These are phyloP conservation scores for Temnothorax rugatulus DNA, from an alignment of 2,888 invertebrate species.

Conservation along the genomic window DNA sequence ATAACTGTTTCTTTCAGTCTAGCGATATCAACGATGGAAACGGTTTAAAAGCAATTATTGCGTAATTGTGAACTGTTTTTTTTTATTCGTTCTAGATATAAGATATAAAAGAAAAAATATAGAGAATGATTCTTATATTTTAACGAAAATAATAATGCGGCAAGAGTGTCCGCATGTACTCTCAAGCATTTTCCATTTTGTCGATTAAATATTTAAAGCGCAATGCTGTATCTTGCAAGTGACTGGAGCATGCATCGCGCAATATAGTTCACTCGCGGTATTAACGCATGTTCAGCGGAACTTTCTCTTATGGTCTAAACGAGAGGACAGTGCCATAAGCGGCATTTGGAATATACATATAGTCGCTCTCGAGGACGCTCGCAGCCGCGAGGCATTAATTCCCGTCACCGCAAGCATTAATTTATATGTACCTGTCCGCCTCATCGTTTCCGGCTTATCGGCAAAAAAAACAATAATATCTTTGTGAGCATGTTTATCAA, in stretches of 20 bases:
- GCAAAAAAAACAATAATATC: constrained; percentile 15
- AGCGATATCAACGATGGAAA: not conserved
- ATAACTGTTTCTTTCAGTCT: not conserved
- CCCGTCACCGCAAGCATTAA: constrained; percentile 6
- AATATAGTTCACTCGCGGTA: constrained; percentile 30
- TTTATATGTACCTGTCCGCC: not conserved
- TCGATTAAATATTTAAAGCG: constrained; percentile 30
- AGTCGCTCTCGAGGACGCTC: constrained; percentile 65
- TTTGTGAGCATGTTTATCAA: not conserved
- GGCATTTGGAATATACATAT: constrained; percentile 64
- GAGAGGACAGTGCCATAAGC: constrained; percentile 51
- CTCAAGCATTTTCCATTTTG: not conserved
- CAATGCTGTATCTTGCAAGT: constrained; percentile 13
- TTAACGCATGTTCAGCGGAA: constrained; percentile 34
- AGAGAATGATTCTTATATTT: not conserved
- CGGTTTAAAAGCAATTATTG: not conserved
- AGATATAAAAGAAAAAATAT: not conserved
- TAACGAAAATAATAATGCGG: not conserved
- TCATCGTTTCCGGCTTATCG: constrained; percentile 45
- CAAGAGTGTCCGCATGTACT: not conserved
- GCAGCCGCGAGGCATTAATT: constrained; percentile 32
- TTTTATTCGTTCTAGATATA: not conserved
- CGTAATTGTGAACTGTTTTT: not conserved
- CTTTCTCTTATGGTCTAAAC: constrained; percentile 55
- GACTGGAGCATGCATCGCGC: constrained; percentile 28